Percentiles rank a stretch among this genome's conserved stretches.
Evolutionary conservation across 2,888 invertebrate species (phyloP).

Genomic region (Caenorhabditis becei): DNA sequence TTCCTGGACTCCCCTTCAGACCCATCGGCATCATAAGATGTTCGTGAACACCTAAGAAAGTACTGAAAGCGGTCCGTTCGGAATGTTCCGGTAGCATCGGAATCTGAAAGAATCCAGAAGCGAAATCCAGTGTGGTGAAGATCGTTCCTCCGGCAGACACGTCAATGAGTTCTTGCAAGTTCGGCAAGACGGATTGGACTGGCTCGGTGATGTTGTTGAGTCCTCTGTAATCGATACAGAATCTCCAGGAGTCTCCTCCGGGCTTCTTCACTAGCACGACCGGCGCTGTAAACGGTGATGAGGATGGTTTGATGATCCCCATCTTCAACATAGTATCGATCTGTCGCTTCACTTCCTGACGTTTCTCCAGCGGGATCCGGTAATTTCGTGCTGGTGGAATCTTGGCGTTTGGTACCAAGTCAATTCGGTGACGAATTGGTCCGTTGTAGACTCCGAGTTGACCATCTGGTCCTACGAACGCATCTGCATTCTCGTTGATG

Average conservation of each 20-base stretch:
- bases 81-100: slow-evolving; percentile 13
- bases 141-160: background rate
- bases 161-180: slow-evolving; percentile 28
- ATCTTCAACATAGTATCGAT: slow-evolving; percentile 6
- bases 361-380: too few relatives aligned
- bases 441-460: too few relatives aligned
- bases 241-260: slow-evolving; percentile 21
- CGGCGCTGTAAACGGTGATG: slow-evolving; percentile 7
- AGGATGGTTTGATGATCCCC: slow-evolving; percentile 14
- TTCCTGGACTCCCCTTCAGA: slow-evolving; percentile 28
- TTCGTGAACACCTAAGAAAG: slow-evolving; percentile 14
- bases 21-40: slow-evolving; percentile 50
- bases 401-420: too few relatives aligned
- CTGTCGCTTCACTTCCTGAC: slow-evolving; percentile 3
- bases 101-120: slow-evolving; percentile 39
- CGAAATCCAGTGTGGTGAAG: slow-evolving; percentile 40
- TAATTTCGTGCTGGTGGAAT: too few relatives aligned
- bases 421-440: too few relatives aligned
- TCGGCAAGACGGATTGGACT: slow-evolving; percentile 24
- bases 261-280: slow-evolving; percentile 40
- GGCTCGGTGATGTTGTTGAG: slow-evolving; percentile 35
- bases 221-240: slow-evolving; percentile 41
- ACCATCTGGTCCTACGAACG: slow-evolving; percentile 32
- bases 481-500: background rate
- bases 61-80: slow-evolving; percentile 41